A percentile compares a stretch with the other conserved stretches of the same genome.
phyloP scores from a whole-genome alignment of 2,113 vertebrate genomes.

The Lonchura striata region DNA sequence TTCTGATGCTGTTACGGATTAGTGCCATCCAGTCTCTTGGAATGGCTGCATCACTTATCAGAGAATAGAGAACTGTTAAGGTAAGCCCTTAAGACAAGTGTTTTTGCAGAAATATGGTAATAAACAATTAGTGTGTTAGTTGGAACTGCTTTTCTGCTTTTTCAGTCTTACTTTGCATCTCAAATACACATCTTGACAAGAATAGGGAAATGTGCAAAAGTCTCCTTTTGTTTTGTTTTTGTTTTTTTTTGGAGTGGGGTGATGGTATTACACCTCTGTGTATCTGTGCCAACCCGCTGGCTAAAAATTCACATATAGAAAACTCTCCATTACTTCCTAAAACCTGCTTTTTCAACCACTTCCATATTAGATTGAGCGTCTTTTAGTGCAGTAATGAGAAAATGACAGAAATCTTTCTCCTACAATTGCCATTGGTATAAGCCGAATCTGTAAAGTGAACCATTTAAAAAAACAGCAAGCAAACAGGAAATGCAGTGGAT shows the following conservation, averaged over 20 bases:
- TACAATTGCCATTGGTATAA: not conserved
- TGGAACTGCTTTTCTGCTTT: not conserved
- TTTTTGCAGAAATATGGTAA: not conserved
- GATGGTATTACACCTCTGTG: not conserved
- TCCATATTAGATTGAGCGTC: not conserved
- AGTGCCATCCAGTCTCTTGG: not conserved
- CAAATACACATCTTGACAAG: not conserved
- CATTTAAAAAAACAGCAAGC: not conserved
- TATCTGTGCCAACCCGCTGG: not conserved
- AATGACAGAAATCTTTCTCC: not conserved
- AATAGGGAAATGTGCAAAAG: not conserved
- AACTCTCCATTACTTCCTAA: not conserved
- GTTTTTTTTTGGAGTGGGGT: rapidly evolving
- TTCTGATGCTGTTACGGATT: not conserved
- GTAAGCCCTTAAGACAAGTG: not conserved
- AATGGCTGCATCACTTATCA: not conserved
- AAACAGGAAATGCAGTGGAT: not conserved
- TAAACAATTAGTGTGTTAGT: not conserved
- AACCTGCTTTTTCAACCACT: not conserved
- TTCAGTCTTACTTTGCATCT: not conserved
- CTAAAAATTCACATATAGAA: not conserved
- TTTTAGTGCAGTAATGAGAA: not conserved
- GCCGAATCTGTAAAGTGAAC: not conserved
- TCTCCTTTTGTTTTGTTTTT: rapidly evolving
- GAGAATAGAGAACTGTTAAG: not conserved